Evolutionary conservation across 1,140 invertebrate genomes (phyloP).

Genomic region (Ladona fulva): DNA sequence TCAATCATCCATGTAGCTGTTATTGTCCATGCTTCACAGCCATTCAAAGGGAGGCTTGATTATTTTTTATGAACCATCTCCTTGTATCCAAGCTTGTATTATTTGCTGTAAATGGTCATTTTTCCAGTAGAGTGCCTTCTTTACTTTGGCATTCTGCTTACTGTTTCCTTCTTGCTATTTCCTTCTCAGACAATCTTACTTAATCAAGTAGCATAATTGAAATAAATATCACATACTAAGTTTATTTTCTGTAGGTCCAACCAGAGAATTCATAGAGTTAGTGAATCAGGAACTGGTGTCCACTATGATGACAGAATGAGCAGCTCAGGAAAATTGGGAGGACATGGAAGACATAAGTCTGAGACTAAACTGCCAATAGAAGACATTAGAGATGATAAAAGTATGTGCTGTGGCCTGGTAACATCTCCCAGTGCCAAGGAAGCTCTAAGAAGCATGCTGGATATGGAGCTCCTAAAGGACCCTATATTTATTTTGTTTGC

Average conservation of each 20-base stretch:
- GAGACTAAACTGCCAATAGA: not conserved
- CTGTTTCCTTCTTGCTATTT: no score
- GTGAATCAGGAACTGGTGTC: not conserved
- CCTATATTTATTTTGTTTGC: constrained; percentile 84
- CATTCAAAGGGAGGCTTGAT: no score
- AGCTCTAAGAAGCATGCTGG: constrained; percentile 72
- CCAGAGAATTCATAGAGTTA: not conserved
- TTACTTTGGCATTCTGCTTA: no score
- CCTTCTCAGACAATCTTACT: no score
- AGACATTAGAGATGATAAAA: constrained; percentile 13
- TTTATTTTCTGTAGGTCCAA: not conserved
- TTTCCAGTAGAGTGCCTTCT: no score
- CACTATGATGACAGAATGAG: not conserved
- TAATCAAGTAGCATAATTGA: no score
- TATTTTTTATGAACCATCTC: no score
- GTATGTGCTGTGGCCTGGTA: constrained; percentile 31
- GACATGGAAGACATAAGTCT: not conserved
- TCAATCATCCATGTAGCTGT: no score
- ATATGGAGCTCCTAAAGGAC: constrained; percentile 73
- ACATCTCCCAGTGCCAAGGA: constrained; percentile 42
- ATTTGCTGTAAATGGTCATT: no score
- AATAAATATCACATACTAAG: no score
- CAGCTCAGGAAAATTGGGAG: not conserved
- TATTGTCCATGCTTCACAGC: no score
- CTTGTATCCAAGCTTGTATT: no score